Percentiles rank a stretch among this genome's conserved stretches.
phyloP scores from a whole-genome alignment of 1,140 invertebrate genomes.

The Parapsyche elsis region DNA sequence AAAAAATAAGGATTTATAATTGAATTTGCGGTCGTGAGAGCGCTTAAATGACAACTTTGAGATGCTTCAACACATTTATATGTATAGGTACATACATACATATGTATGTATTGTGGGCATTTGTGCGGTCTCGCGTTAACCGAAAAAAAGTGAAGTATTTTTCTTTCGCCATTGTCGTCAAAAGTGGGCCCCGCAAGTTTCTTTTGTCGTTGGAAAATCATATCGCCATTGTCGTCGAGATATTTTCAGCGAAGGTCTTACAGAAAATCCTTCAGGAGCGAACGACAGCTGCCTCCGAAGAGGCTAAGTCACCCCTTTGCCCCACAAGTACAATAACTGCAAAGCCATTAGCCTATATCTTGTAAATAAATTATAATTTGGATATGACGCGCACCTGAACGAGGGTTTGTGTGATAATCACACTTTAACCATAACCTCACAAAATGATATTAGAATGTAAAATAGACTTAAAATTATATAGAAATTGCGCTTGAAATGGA shows the following conservation, averaged over 20 bases:
- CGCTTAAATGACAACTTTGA: not conserved
- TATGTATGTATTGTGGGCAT: not conserved
- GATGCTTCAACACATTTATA: not conserved
- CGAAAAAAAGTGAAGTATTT: not conserved
- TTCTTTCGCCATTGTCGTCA: not conserved
- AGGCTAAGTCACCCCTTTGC: not conserved
- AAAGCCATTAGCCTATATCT: not conserved
- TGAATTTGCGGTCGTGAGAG: too few species aligned
- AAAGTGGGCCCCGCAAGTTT: constrained; percentile 2
- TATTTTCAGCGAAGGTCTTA: not conserved
- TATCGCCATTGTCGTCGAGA: constrained; percentile 11
- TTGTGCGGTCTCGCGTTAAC: not conserved
- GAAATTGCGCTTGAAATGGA: too few species aligned
- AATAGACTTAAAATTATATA: too few species aligned
- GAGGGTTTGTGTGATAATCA: too few species aligned
- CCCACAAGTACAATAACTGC: constrained; percentile 1
- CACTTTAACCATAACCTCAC: too few species aligned
- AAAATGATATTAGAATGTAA: too few species aligned
- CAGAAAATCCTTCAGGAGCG: not conserved
- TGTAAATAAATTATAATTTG: too few species aligned
- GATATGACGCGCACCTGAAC: too few species aligned
- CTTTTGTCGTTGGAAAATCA: constrained; percentile 8
- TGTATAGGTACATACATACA: not conserved
- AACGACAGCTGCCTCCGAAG: not conserved
- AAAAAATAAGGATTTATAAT: too few species aligned